Conservation (phyloP, 2,888 invertebrate genomes). For the Lepas anatifera region DNA sequence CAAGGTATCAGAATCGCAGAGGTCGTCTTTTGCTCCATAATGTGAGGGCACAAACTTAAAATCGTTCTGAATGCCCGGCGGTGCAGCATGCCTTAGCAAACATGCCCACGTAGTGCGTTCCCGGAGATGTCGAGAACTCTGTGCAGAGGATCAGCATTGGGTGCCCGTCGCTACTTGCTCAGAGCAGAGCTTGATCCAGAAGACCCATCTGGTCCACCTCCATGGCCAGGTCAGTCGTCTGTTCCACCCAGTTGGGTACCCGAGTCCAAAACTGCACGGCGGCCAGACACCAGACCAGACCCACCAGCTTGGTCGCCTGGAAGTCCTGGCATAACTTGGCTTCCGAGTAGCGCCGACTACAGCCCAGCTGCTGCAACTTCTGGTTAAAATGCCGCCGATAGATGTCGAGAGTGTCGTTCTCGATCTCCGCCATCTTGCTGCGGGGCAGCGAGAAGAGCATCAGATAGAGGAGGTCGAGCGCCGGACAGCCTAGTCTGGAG, state of each 20-base stretch:
- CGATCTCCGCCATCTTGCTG: not conserved
- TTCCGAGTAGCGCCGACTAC: not conserved
- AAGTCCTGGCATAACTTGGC: not conserved
- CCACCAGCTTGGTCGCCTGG: conserved; percentile 2
- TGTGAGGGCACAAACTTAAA: too few species aligned
- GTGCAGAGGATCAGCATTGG: too few species aligned
- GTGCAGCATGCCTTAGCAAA: too few species aligned
- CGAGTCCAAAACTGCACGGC: not conserved
- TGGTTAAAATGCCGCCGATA: not conserved
- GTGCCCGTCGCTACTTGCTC: too few species aligned
- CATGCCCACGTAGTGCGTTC: too few species aligned
- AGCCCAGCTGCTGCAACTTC: not conserved
- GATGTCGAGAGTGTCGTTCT: not conserved
- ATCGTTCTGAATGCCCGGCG: too few species aligned
- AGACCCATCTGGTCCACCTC: not conserved
- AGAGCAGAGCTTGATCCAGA: too few species aligned
- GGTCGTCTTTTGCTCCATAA: too few species aligned
- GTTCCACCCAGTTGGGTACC: conserved; percentile 2
- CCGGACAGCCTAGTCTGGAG: not conserved
- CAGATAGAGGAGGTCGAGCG: conserved; percentile 9
- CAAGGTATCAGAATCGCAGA: too few species aligned
- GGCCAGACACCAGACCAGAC: conserved; percentile 3
- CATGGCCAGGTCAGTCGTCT: not conserved
- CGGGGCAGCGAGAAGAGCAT: not conserved
- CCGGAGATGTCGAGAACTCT: too few species aligned